Conservation (phyloP, 2,888 invertebrate genomes). For the Eupithecia vulgata region DNA sequence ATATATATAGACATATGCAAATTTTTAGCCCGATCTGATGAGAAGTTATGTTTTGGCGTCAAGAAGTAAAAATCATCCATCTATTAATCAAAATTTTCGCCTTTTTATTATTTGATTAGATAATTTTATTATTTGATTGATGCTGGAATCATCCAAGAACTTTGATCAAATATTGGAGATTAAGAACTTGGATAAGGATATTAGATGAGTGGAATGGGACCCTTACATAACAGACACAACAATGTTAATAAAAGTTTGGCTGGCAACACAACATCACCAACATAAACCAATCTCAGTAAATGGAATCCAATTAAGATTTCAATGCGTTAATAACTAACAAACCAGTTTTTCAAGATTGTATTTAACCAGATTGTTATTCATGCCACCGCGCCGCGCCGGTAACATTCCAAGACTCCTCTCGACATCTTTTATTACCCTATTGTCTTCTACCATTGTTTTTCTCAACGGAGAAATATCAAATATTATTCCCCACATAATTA, state of each 20-base stretch:
- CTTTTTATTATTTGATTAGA: no score
- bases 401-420: conserved; percentile 25
- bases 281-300: conserved; percentile 20
- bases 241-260: conserved; percentile 16
- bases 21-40: no score
- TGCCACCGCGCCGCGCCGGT: conserved; percentile 15
- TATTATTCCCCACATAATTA: conserved; percentile 30
- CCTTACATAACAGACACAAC: no score
- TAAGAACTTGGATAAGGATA: no score
- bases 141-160: no score
- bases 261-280: background rate
- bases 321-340: conserved; percentile 31
- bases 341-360: conserved; percentile 28
- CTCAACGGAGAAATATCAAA: conserved; percentile 17
- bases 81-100: no score
- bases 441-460: conserved; percentile 28
- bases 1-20: no score
- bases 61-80: no score
- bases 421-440: conserved; percentile 20
- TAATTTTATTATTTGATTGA: no score
- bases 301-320: conserved; percentile 30
- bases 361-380: conserved; percentile 23
- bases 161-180: no score
- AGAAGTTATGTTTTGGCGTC: no score
- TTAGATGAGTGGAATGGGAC: no score